Evolutionary conservation across 2,888 invertebrate species (phyloP).

Genomic region (Tipula helvola): DNA sequence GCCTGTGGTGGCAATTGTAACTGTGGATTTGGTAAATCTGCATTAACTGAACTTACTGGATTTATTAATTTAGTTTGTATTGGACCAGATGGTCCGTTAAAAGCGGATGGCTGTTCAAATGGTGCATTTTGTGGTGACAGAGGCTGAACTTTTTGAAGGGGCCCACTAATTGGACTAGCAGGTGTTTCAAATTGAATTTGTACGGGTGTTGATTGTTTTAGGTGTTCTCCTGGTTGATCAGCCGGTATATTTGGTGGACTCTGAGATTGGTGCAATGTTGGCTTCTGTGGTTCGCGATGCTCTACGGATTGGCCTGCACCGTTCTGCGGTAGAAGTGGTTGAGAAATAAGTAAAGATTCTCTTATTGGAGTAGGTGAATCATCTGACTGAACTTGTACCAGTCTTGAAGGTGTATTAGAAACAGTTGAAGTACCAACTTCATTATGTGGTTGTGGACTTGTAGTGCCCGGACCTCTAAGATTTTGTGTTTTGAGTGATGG

Average conservation of each 20-base stretch:
- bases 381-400: background rate
- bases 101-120: too few relatives aligned
- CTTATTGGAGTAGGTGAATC: background rate
- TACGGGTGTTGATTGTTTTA: background rate
- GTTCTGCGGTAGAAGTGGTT: background rate
- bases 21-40: background rate
- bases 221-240: slow-evolving; percentile 19
- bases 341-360: background rate
- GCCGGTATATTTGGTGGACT: slow-evolving; percentile 25
- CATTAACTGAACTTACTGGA: background rate
- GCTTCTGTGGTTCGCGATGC: background rate
- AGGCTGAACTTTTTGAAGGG: too few relatives aligned
- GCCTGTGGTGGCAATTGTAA: background rate
- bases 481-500: too few relatives aligned
- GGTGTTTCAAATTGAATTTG: slow-evolving; percentile 1
- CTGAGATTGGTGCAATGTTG: background rate
- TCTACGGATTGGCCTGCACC: background rate
- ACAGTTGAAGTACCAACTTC: too few relatives aligned
- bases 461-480: too few relatives aligned
- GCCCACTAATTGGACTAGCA: background rate
- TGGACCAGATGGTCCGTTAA: background rate
- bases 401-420: background rate
- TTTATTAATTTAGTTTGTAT: background rate
- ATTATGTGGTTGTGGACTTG: too few relatives aligned
- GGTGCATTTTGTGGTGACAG: too few relatives aligned